These are phyloP conservation scores for Rugalucina vietnamica DNA, from an alignment of 2,888 invertebrate genomes.

Conservation along the genomic window DNA sequence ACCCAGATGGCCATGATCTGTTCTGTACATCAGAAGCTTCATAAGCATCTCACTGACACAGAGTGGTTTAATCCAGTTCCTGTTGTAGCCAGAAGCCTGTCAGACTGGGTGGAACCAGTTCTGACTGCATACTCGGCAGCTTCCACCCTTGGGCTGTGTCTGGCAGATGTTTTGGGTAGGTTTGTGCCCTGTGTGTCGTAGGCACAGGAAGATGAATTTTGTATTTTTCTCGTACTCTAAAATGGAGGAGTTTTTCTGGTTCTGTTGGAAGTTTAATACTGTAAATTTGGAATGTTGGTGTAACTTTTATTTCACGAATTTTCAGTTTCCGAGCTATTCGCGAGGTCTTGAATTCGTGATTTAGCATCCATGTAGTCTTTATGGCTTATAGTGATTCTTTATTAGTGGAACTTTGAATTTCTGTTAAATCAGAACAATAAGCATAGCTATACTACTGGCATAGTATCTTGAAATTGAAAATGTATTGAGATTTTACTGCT, in stretches of 20 bases:
- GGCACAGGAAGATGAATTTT: too few species aligned
- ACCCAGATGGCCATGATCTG: constrained; percentile 73
- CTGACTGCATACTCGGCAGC: constrained; percentile 74
- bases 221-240: too few species aligned
- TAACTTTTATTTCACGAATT: too few species aligned
- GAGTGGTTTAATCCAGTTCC: constrained; percentile 67
- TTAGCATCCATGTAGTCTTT: background rate
- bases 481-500: too few species aligned
- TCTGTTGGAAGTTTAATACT: too few species aligned
- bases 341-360: background rate
- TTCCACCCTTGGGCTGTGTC: constrained; percentile 60
- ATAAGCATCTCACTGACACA: constrained; percentile 68
- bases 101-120: constrained; percentile 69
- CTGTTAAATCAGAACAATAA: too few species aligned
- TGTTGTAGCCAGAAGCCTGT: constrained; percentile 20
- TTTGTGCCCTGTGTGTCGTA: background rate
- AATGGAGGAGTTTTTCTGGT: too few species aligned
- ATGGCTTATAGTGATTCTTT: too few species aligned
- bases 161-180: constrained; percentile 64
- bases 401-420: too few species aligned
- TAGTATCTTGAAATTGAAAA: too few species aligned
- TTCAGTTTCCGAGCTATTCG: too few species aligned
- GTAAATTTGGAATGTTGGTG: background rate
- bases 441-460: too few species aligned
- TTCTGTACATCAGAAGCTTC: constrained; percentile 67